Evolutionary conservation across 2,888 invertebrate species (phyloP).

Genomic region (Drosophila borborema): DNA sequence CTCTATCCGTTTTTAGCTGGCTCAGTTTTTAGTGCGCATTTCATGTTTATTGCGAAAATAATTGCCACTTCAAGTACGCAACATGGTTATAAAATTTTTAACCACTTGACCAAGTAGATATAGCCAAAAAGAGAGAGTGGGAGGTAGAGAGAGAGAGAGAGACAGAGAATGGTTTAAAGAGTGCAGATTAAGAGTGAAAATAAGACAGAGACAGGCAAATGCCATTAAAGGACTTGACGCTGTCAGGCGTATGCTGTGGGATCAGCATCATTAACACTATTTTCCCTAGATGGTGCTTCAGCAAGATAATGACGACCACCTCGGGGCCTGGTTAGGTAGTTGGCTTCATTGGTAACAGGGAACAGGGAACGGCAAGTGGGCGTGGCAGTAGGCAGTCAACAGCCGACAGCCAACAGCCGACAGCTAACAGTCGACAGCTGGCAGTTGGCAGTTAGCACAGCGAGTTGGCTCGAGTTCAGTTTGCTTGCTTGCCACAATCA

Average conservation of each 20-base stretch:
- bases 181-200: not conserved
- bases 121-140: not conserved
- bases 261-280: conserved; percentile 80
- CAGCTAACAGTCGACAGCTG: not conserved
- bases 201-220: conserved; percentile 17
- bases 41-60: conserved; percentile 34
- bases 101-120: conserved; percentile 32
- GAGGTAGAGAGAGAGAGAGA: not conserved
- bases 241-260: conserved; percentile 63
- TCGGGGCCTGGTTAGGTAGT: not conserved
- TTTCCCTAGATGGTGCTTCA: conserved; percentile 77
- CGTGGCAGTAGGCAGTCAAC: not conserved
- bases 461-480: conserved; percentile 55
- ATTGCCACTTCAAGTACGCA: conserved; percentile 63
- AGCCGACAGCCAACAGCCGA: not conserved
- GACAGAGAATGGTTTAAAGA: not conserved
- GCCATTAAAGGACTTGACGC: conserved; percentile 67
- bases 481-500: conserved; percentile 75
- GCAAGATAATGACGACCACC: conserved; percentile 51
- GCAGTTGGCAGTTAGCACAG: conserved; percentile 20
- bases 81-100: conserved; percentile 57
- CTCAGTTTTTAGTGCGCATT: conserved; percentile 1
- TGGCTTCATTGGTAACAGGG: not conserved
- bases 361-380: not conserved
- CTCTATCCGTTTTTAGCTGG: not conserved